A percentile compares a stretch with the other conserved stretches of the same genome.
These are phyloP conservation scores for Cisticola juncidis DNA, from an alignment of 2,113 vertebrate genomes.

Conservation along the genomic window DNA sequence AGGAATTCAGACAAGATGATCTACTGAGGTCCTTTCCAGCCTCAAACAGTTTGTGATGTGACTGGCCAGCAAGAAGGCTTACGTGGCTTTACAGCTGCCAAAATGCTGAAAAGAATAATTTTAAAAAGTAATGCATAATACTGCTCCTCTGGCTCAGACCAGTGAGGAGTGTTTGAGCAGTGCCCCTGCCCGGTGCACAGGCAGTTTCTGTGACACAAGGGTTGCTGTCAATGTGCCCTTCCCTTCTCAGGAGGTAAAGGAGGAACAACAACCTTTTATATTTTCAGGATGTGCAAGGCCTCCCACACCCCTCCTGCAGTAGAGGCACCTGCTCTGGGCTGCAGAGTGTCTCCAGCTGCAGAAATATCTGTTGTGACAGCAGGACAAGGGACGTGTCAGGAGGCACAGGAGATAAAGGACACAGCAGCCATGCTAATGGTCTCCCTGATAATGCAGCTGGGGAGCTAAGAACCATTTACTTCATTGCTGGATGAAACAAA, in stretches of 20 bases:
- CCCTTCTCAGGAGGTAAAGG: neutral
- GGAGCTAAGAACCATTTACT: neutral
- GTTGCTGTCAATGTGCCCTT: neutral
- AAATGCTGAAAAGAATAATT: neutral
- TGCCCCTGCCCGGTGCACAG: fast-evolving
- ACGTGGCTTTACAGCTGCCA: neutral
- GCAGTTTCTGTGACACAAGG: neutral
- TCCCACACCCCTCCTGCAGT: neutral
- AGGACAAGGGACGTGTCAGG: neutral
- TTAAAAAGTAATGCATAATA: neutral
- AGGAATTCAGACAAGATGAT: neutral
- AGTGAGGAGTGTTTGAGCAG: neutral
- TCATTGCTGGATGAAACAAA: neutral
- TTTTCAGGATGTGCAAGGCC: neutral
- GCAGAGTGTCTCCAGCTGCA: neutral
- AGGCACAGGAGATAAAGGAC: constrained; percentile 22
- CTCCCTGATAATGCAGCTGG: neutral
- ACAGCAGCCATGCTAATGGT: neutral
- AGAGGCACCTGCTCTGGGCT: neutral
- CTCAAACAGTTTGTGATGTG: neutral
- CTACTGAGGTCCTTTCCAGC: neutral
- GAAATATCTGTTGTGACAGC: constrained; percentile 33
- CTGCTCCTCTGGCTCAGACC: neutral
- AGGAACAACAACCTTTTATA: neutral
- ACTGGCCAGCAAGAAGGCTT: neutral